Conservation (phyloP, 2,113 vertebrate species). For the Pardalotus punctatus region DNA sequence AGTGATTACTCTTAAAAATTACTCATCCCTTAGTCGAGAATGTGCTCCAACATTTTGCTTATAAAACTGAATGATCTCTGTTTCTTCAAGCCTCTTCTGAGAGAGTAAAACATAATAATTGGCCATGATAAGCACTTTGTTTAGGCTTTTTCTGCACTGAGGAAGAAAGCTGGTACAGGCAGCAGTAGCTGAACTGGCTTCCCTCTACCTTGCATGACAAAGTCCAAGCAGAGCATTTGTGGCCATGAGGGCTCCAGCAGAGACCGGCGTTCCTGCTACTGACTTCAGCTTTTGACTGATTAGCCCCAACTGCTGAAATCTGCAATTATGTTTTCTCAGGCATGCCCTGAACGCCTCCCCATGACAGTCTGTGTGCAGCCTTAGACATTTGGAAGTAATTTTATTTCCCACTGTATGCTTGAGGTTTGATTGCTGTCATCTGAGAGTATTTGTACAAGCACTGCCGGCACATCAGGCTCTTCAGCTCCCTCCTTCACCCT, state of each 20-base stretch:
- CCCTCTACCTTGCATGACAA: not conserved
- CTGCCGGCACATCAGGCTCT: not conserved
- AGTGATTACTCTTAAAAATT: not conserved
- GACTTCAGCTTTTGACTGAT: not conserved
- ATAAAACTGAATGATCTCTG: not conserved
- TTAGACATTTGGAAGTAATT: slow-evolving; percentile 11
- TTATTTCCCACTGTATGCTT: not conserved
- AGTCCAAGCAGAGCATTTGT: not conserved
- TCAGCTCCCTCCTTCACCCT: not conserved
- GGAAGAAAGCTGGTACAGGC: not conserved
- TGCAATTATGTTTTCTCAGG: not conserved
- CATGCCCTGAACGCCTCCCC: not conserved
- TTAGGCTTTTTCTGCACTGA: not conserved
- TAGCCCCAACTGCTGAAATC: not conserved
- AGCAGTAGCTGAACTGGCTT: not conserved
- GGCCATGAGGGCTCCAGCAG: not conserved
- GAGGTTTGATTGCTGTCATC: not conserved
- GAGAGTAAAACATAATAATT: not conserved
- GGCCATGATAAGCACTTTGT: not conserved
- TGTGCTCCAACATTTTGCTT: not conserved
- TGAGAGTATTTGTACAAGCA: not conserved
- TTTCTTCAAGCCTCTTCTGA: not conserved
- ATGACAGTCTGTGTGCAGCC: not conserved
- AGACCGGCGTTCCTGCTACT: not conserved
- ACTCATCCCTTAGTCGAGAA: not conserved